Percentiles rank a stretch among this genome's conserved stretches.
Evolutionary conservation across 2,113 vertebrate species (phyloP).

Genomic region (Acinonyx jubatus): DNA sequence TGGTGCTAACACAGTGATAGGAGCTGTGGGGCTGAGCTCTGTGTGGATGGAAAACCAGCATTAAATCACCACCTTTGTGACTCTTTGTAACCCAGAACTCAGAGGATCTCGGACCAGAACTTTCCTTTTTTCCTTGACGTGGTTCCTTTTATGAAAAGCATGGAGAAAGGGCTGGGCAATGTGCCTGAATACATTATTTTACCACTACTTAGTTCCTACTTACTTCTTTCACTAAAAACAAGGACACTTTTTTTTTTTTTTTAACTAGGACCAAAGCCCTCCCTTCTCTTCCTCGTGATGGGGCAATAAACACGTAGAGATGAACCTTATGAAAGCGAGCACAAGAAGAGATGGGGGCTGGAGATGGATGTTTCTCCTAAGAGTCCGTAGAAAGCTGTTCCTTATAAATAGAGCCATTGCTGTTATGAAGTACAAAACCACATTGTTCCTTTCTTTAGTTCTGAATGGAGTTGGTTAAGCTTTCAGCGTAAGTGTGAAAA

Average conservation of each 20-base stretch:
- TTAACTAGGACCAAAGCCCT: neutral
- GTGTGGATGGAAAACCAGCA: neutral
- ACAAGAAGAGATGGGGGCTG: slow-evolving; percentile 40
- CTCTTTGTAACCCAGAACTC: slow-evolving; percentile 47
- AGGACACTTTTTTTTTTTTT: slow-evolving; percentile 26
- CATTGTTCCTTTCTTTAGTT: slow-evolving; percentile 73
- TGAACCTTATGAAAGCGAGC: slow-evolving; percentile 74
- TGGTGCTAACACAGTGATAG: neutral
- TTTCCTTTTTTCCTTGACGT: slow-evolving; percentile 48
- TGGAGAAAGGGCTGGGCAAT: slow-evolving; percentile 49
- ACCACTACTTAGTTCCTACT: slow-evolving; percentile 41
- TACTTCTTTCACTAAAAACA: slow-evolving; percentile 51
- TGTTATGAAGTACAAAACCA: slow-evolving; percentile 71
- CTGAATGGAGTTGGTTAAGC: slow-evolving; percentile 76
- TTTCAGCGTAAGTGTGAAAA: slow-evolving; percentile 81
- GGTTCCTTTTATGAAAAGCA: slow-evolving; percentile 67
- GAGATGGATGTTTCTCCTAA: slow-evolving; percentile 45
- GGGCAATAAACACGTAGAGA: slow-evolving; percentile 63
- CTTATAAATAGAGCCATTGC: slow-evolving; percentile 56
- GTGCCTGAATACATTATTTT: slow-evolving; percentile 67
- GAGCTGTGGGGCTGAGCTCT: neutral
- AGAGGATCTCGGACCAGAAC: slow-evolving; percentile 36
- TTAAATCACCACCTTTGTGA: slow-evolving; percentile 53
- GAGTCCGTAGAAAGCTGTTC: slow-evolving; percentile 43
- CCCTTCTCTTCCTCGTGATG: slow-evolving; percentile 41